Base-by-base conservation (phyloP, 23 tunicate species). In the Botrylloides violaceus region DNA sequence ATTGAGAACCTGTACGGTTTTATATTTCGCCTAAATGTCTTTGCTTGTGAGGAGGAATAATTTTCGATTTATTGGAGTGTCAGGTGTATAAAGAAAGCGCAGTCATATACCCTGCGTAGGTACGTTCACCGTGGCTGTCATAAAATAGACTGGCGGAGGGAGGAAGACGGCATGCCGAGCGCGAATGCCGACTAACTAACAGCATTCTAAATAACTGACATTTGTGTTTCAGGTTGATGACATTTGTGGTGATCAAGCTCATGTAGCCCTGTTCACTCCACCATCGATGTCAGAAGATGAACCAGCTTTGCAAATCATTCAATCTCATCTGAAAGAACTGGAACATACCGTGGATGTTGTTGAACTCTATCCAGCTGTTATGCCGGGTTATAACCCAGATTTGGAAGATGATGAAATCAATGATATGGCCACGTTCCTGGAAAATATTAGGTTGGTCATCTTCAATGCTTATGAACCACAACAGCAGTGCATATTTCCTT, bases 291-390 rank as follows among this genome's bases (percentile, higher is more conserved):
- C 64, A 47, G 95, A 76, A 35, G 64, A 82, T 3, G 66, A 74
- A 4, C 64, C 81, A 15, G 86, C 95, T 15, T 66, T 59, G 3
- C 83, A 87, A 4, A 82, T 87, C 2, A 62, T 87, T 0, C 86
- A 87, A 50, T 86, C 95, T 22, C 95, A 87, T 38, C 65, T 87
- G 32, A 71, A 75, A 34, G 95, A 87, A 72, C 86, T 87, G n/a
- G 95, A 72, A n/a, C 76, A 80, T 48, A 71, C 70, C 22, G 62
- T 87, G 59, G 95, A 87, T 37, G 59, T 87, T n/a, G 65, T 70
- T n/a, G 95, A 87, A 75, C 81, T 87, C 34, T 76, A 79, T 76
- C 95, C 95, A 3, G 78, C 81, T 23, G 64, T 79, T 2, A 36
- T 79, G 15, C 43, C 61, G 31, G 84, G 79, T 29, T 79, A 85